These are phyloP conservation scores for Etheostoma cragini DNA, from an alignment of 2,113 vertebrate genomes.

Conservation along the genomic window DNA sequence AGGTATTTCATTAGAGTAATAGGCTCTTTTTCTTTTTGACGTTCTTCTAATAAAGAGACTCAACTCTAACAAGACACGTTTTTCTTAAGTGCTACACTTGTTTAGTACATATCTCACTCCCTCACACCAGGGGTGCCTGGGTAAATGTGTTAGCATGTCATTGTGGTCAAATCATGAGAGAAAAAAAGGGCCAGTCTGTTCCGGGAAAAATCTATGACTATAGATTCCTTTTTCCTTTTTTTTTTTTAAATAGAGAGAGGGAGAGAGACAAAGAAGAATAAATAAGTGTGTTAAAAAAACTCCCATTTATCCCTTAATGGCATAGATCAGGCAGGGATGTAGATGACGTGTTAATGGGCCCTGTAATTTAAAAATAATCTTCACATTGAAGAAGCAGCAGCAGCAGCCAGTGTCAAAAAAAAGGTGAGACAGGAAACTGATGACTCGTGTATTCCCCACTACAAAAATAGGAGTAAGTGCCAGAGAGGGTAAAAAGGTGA, in stretches of 20 bases:
- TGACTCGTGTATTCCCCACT: background rate
- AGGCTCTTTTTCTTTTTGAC: constrained; percentile 6
- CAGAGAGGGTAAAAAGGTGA: constrained; percentile 16
- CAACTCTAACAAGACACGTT: background rate
- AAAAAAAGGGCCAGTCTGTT: constrained; percentile 47
- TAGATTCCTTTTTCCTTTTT: constrained; percentile 51
- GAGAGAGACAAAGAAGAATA: constrained; percentile 41
- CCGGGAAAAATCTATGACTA: constrained; percentile 72
- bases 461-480: background rate
- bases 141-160: constrained; percentile 46
- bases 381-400: constrained; percentile 13
- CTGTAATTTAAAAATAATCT: constrained; percentile 65
- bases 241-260: background rate
- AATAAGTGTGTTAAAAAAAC: constrained; percentile 72
- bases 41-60: background rate
- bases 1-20: background rate
- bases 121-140: background rate
- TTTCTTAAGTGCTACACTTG: constrained; percentile 7
- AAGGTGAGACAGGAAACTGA: constrained; percentile 6
- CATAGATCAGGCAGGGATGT: constrained; percentile 68
- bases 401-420: constrained; percentile 4
- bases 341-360: constrained; percentile 71
- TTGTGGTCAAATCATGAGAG: constrained; percentile 25
- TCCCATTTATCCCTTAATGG: constrained; percentile 73
- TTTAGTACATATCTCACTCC: background rate